Conservation (phyloP, 2,888 invertebrate species). For the Baronia brevicornis region DNA sequence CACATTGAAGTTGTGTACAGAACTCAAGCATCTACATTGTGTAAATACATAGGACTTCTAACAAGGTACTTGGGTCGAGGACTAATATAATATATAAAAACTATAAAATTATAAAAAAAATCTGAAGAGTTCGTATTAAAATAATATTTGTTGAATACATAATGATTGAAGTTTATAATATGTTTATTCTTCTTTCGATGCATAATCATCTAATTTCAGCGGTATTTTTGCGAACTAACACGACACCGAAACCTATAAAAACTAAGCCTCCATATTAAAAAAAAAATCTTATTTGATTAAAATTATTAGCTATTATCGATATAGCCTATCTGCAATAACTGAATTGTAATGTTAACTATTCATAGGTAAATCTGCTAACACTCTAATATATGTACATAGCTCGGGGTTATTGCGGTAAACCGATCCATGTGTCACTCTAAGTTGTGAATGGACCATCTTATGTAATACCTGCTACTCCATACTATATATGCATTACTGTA, state of each 20-base stretch:
- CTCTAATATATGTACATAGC: slow-evolving; percentile 66
- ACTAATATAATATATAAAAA: too few species aligned
- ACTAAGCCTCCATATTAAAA: too few species aligned
- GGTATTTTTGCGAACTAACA: too few species aligned
- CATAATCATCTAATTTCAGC: too few species aligned
- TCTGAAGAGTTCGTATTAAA: too few species aligned
- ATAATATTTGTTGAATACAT: too few species aligned
- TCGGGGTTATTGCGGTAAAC: slow-evolving; percentile 58
- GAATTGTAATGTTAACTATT: slow-evolving; percentile 58
- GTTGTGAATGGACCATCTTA: slow-evolving; percentile 24
- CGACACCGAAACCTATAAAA: too few species aligned
- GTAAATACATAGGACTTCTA: slow-evolving; percentile 34
- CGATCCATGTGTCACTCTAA: slow-evolving; percentile 36
- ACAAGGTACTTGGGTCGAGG: slow-evolving; percentile 38
- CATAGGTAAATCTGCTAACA: slow-evolving; percentile 66
- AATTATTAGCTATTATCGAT: slow-evolving; percentile 34
- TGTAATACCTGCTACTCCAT: slow-evolving; percentile 18
- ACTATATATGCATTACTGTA: slow-evolving; percentile 23
- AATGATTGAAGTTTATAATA: too few species aligned
- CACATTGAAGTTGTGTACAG: slow-evolving; percentile 44
- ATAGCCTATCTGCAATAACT: slow-evolving; percentile 46
- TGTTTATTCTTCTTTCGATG: too few species aligned
- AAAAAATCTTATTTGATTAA: too few species aligned
- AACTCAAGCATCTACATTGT: slow-evolving; percentile 32
- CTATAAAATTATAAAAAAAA: slow-evolving; percentile 30